A percentile compares a stretch with the other conserved stretches of the same genome.
These are phyloP conservation scores for Oceanodroma leucorhoa DNA, from an alignment of 2,797 vertebrate species.

Conservation along the genomic window DNA sequence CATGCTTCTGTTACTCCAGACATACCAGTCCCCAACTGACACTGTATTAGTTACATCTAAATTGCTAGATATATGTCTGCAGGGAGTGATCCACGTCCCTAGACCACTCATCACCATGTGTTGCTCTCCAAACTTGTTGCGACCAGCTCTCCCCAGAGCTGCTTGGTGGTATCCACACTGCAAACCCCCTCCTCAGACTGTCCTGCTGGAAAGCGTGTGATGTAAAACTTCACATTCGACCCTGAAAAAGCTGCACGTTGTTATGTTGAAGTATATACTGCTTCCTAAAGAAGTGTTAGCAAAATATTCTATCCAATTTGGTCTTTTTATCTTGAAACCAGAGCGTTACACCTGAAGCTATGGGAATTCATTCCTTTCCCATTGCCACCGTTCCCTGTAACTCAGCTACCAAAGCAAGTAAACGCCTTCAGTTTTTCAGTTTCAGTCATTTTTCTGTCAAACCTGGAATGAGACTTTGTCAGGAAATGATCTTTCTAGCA, in stretches of 20 bases:
- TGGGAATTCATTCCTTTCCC: background rate
- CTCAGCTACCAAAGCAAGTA: background rate
- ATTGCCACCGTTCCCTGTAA: background rate
- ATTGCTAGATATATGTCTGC: rapidly evolving
- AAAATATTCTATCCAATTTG: background rate
- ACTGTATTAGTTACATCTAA: background rate
- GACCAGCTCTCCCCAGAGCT: background rate
- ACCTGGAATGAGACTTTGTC: background rate
- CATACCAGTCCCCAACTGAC: background rate
- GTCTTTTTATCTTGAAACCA: background rate
- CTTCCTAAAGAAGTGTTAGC: background rate
- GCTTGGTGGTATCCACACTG: background rate
- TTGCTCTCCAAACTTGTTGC: background rate
- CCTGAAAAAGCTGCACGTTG: rapidly evolving
- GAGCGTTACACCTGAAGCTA: background rate
- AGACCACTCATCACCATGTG: too few relatives aligned
- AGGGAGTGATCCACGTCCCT: too few relatives aligned
- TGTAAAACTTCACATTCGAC: background rate
- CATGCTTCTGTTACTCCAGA: background rate
- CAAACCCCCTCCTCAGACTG: background rate
- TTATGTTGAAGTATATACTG: background rate
- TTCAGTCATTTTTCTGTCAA: background rate
- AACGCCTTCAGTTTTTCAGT: background rate
- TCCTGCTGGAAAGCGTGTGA: background rate
- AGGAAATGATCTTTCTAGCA: background rate